phyloP scores from a whole-genome alignment of 2,113 vertebrate genomes.

The Cromileptes altivelis region DNA sequence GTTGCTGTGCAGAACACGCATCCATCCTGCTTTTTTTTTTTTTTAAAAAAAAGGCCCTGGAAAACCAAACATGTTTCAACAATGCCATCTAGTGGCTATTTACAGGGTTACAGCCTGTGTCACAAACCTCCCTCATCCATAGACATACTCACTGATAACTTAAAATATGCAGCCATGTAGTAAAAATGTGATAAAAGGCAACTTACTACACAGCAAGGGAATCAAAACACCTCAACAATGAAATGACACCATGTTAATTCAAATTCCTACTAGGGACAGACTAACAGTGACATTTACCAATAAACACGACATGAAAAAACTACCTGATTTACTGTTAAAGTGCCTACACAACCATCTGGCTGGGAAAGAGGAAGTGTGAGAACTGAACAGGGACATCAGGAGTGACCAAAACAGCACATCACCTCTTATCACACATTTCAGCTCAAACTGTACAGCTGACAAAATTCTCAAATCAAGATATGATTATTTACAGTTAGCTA shows the following conservation, averaged over 20 bases:
- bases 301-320: neutral
- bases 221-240: neutral
- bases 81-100: conserved; percentile 74
- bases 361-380: conserved; percentile 31
- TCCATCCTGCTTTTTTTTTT: conserved; percentile 20
- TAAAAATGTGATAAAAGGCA: neutral
- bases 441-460: neutral
- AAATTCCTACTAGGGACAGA: neutral
- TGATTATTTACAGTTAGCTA: conserved; percentile 2
- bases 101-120: neutral
- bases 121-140: neutral
- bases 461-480: neutral
- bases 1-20: conserved; percentile 60
- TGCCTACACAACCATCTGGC: conserved; percentile 17
- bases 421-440: conserved; percentile 30
- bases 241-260: neutral
- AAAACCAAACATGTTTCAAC: conserved; percentile 54
- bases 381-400: conserved; percentile 26
- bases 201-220: neutral
- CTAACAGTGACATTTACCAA: neutral
- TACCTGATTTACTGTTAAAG: conserved; percentile 17
- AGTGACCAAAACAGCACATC: conserved; percentile 18
- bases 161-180: neutral
- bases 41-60: no score
- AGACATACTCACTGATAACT: neutral